These are phyloP conservation scores for Euwallacea fornicatus DNA, from an alignment of 1,140 invertebrate genomes.

Conservation along the genomic window DNA sequence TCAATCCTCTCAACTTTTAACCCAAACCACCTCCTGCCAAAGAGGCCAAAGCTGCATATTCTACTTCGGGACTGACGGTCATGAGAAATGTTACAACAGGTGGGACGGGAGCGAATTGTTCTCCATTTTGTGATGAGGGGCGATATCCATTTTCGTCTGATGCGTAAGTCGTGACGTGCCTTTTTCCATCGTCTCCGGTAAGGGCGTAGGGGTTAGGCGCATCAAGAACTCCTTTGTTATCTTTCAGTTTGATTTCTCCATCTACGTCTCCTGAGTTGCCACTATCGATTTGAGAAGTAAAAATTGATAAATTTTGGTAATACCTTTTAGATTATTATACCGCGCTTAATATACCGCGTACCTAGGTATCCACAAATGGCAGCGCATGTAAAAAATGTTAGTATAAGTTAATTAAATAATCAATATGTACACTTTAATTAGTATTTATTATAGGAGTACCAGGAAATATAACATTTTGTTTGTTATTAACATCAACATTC, in stretches of 20 bases:
- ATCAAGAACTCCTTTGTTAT: background rate
- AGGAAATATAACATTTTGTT: too few species aligned
- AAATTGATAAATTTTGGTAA: too few species aligned
- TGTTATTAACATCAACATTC: too few species aligned
- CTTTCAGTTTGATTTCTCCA: background rate
- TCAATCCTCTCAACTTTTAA: background rate
- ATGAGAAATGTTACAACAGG: too few species aligned
- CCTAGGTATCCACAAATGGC: too few species aligned
- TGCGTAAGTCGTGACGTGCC: background rate
- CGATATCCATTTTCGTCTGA: background rate
- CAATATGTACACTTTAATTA: too few species aligned
- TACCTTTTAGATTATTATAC: too few species aligned
- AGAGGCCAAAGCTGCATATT: background rate
- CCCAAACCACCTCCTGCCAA: background rate
- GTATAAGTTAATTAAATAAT: too few species aligned
- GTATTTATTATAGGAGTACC: too few species aligned
- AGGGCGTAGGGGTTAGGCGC: background rate
- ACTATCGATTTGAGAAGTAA: background rate
- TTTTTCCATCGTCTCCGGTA: background rate
- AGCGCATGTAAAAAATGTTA: too few species aligned
- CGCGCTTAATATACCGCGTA: too few species aligned
- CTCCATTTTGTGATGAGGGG: background rate
- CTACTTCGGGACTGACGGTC: background rate
- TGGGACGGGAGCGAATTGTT: background rate
- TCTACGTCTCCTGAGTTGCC: background rate